These are phyloP conservation scores for Epinephelus lanceolatus DNA, from an alignment of 2,113 vertebrate species.

Conservation along the genomic window DNA sequence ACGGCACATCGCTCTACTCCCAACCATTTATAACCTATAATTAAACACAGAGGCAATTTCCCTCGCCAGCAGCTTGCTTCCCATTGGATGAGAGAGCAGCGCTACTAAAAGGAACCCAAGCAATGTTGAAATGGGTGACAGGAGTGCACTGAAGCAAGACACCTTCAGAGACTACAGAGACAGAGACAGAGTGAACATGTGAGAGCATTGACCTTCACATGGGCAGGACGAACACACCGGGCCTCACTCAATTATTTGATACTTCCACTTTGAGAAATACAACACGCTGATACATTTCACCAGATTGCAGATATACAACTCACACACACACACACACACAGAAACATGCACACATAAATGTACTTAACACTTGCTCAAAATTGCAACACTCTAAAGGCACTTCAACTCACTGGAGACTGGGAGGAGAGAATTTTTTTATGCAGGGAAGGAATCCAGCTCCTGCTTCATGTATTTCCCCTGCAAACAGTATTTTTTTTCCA, in stretches of 20 bases:
- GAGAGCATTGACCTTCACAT: slow-evolving; percentile 71
- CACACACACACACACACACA: slow-evolving; percentile 23
- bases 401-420: slow-evolving; percentile 9
- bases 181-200: slow-evolving; percentile 41
- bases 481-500: background rate
- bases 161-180: slow-evolving; percentile 52
- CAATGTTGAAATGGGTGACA: slow-evolving; percentile 67
- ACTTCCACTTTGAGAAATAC: slow-evolving; percentile 47
- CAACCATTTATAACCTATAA: slow-evolving; percentile 73
- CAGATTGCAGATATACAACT: slow-evolving; percentile 22
- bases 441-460: slow-evolving; percentile 1
- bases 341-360: slow-evolving; percentile 25
- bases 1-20: slow-evolving; percentile 56
- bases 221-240: slow-evolving; percentile 42
- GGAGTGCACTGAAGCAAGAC: slow-evolving; percentile 62
- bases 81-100: slow-evolving; percentile 63
- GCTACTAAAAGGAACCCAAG: slow-evolving; percentile 67
- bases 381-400: slow-evolving; percentile 28
- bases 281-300: slow-evolving; percentile 26
- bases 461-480: slow-evolving; percentile 10
- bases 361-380: slow-evolving; percentile 38
- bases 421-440: slow-evolving; percentile 3
- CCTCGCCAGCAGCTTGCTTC: slow-evolving; percentile 66
- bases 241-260: slow-evolving; percentile 54
- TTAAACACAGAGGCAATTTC: slow-evolving; percentile 79